Base-by-base conservation (phyloP, 2,888 invertebrate species). In the Perithous albicinctus region DNA sequence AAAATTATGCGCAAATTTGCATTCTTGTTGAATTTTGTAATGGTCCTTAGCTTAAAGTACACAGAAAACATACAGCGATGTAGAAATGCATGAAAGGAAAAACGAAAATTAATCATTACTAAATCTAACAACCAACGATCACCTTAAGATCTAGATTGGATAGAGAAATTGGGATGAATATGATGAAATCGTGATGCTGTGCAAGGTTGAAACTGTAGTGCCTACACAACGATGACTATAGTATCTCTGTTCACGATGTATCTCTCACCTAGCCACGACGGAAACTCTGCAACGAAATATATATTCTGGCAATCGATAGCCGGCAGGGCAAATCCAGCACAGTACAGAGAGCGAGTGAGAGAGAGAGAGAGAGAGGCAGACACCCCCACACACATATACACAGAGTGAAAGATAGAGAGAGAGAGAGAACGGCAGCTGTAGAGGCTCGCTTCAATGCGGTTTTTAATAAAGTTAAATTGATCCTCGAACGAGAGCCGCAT, bases 381-480 rank as follows among this genome's bases (percentile, higher is more conserved):
- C 59, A 41, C 61, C 15, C 32, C 35, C 41, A 26, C 73, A 41
- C 29, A 26, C 54, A 54, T 6, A 51, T 18, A 54, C 54, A 54
- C 54, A 56, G 26, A 6, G 18, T 18, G 20, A 51, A 59, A 43
- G 38, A 66, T 7, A 56, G 70, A 48, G 56, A n/a, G 61, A 35
- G 63, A 23, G 41, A 15, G 56, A 48, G 66, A 20, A n/a, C n/a
- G n/a, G n/a, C n/a, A n/a, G n/a, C n/a, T n/a, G n/a, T n/a, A n/a
- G 43, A 69, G 64, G 59, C 46, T 81, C 74, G 73, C 54, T 77
- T 82, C 83, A 83, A 74, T 85, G 81, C 85, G 83, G 77, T 83
- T 85, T 85, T 85, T 85, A 85, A 83, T 85, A 83, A 83, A 85
- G 79, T 85, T 78, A 78, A 83, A 83, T 85, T 85, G 83, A 85